These are phyloP conservation scores for Pollimyrus isidori DNA, from an alignment of 2,113 vertebrate species.

Conservation along the genomic window DNA sequence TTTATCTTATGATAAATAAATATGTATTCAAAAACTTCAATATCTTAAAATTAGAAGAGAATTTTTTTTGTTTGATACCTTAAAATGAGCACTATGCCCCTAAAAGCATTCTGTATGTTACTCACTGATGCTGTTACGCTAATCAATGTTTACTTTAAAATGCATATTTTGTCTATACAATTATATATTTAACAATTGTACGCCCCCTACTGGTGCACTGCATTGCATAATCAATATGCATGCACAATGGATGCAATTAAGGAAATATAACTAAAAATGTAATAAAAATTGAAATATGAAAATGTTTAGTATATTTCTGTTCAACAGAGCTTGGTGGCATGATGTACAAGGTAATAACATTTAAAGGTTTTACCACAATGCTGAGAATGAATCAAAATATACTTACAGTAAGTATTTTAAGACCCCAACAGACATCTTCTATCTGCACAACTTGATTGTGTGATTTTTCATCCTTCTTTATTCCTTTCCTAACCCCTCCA, in stretches of 20 bases:
- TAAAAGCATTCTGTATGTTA: neutral
- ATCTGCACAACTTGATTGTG: neutral
- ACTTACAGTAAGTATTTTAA: neutral
- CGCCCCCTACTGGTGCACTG: neutral
- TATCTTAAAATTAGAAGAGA: neutral
- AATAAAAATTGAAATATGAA: neutral
- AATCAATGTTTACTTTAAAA: neutral
- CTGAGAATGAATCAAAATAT: neutral
- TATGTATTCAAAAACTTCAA: neutral
- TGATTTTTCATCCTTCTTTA: neutral
- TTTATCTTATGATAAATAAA: neutral
- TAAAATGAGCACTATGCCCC: neutral
- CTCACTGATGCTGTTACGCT: neutral
- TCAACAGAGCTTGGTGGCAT: neutral
- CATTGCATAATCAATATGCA: neutral
- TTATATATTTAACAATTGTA: neutral
- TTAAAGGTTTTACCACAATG: neutral
- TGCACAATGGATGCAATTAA: neutral
- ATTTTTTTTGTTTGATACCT: neutral
- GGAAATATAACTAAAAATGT: neutral
- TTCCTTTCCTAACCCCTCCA: neutral
- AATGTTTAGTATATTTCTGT: neutral
- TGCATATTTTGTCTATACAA: neutral
- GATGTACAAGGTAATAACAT: neutral
- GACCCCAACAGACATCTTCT: neutral